A percentile compares a stretch with the other conserved stretches of the same genome.
Conservation (phyloP, 2,797 vertebrate genomes). For the Pelodytes ibericus region DNA sequence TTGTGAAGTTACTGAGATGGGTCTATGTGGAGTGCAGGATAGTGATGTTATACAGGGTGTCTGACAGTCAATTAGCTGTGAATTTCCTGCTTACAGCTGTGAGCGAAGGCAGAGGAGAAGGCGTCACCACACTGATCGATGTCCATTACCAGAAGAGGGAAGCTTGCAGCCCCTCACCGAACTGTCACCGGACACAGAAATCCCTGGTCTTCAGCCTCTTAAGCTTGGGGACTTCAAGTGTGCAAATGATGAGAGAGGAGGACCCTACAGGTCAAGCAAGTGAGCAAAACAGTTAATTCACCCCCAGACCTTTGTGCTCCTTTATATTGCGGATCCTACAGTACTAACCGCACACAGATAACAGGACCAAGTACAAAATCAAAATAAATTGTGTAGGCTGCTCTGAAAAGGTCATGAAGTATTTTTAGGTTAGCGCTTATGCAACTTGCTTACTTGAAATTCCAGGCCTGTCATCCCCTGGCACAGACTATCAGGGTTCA, state of each 20-base stretch:
- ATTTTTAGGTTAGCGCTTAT: too few relatives aligned
- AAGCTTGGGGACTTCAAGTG: slow-evolving; percentile 44
- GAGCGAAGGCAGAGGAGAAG: slow-evolving; percentile 46
- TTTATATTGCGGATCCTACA: too few relatives aligned
- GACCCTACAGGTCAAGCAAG: slow-evolving; percentile 46
- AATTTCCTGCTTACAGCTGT: slow-evolving; percentile 17
- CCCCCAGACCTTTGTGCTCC: too few relatives aligned
- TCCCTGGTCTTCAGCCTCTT: slow-evolving; percentile 37
- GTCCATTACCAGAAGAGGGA: slow-evolving; percentile 42
- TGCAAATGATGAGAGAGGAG: slow-evolving; percentile 14
- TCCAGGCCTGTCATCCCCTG: too few relatives aligned
- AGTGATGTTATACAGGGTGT: neutral
- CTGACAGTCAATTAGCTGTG: neutral
- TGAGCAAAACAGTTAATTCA: slow-evolving; percentile 16
- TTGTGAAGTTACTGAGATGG: neutral
- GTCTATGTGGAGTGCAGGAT: neutral
- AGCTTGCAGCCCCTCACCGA: slow-evolving; percentile 45
- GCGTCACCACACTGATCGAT: slow-evolving; percentile 22
- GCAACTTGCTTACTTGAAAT: too few relatives aligned
- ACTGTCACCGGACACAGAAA: slow-evolving; percentile 35
- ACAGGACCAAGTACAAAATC: too few relatives aligned
- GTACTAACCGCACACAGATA: too few relatives aligned
- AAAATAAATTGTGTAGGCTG: too few relatives aligned
- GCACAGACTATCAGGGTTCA: too few relatives aligned
- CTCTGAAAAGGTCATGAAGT: too few relatives aligned